Base-by-base conservation (phyloP, 2,797 vertebrate genomes). In the Sternotherus odoratus region DNA sequence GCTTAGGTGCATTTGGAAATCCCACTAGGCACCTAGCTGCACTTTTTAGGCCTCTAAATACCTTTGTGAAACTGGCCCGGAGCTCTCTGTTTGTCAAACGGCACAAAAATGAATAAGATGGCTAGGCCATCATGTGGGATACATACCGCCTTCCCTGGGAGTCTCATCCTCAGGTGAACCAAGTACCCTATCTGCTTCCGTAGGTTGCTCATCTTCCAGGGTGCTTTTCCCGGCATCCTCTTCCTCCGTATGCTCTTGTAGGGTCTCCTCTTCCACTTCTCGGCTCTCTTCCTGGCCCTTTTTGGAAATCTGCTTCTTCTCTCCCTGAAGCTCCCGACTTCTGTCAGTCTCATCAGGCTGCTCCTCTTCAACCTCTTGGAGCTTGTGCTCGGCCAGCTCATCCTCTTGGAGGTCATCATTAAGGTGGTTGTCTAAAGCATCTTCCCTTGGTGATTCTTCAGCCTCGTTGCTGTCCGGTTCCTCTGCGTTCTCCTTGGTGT, bases 141-240 rank as follows among this genome's bases (percentile, higher is more conserved):
- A 98, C 97, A 0, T 97, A 98, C 98, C 92, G 63, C 97, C 85
- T 0, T 94, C 97, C 96, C 92, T 96, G 88, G 46, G 96, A 79
- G 82, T 93, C 36, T 97, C 92, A 19, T 97, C 94, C 19, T 97
- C 96, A 77, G 83, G 90, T 23, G 88, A 79, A 72, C 84, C 91
- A 5, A 96, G 88, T 33, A 93, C 92, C 24, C 95, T 86, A 24
- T 95, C 93, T 13, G 95, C 95, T 28, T 95, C 56, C 0, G 97
- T 96, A 69, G 96, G 97, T n/a, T 95, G 95, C 57, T 97, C 96
- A 2, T 97, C 96, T 93, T 94, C 86, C 3, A 77, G 86, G 49
- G 82, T 63, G 0, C 91, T 95, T 85, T 93, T 81, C 79, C 94
- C 39, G 0, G 93, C 93, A 30, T 96, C 97, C 30, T 96, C 96